A percentile compares a stretch with the other conserved stretches of the same genome.
These are phyloP conservation scores for Cosmopolites sordidus DNA, from an alignment of 2,888 invertebrate species.

Conservation along the genomic window DNA sequence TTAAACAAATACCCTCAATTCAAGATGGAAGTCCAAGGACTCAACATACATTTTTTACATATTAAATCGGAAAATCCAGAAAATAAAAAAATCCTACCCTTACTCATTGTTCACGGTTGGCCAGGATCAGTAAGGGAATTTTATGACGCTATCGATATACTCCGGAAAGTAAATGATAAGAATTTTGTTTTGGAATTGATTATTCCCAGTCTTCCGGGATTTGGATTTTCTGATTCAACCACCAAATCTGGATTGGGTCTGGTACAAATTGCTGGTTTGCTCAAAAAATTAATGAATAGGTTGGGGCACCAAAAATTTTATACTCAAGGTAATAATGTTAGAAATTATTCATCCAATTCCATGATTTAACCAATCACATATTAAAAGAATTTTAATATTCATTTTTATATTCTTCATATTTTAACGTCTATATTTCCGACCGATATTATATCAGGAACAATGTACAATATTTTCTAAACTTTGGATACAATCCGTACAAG, in stretches of 20 bases:
- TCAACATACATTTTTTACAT: constrained; percentile 56
- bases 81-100: constrained; percentile 53
- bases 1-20: constrained; percentile 14
- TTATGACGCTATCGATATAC: constrained; percentile 66
- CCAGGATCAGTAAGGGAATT: constrained; percentile 83
- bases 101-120: constrained; percentile 84
- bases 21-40: constrained; percentile 6
- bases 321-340: constrained; percentile 61
- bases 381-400: too few species aligned
- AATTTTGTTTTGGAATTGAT: constrained; percentile 65
- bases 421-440: too few species aligned
- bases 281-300: constrained; percentile 66
- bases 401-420: too few species aligned
- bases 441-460: too few species aligned
- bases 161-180: constrained; percentile 43
- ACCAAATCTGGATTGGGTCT: constrained; percentile 58
- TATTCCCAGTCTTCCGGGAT: constrained; percentile 53
- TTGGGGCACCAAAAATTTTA: constrained; percentile 65
- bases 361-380: neutral
- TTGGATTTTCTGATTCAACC: constrained; percentile 49
- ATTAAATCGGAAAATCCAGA: constrained; percentile 52
- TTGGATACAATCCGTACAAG: too few species aligned
- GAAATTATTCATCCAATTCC: neutral
- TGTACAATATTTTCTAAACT: too few species aligned
- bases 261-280: constrained; percentile 55